Conservation (phyloP, 2,888 invertebrate genomes). For the Salpingus planirostris region DNA sequence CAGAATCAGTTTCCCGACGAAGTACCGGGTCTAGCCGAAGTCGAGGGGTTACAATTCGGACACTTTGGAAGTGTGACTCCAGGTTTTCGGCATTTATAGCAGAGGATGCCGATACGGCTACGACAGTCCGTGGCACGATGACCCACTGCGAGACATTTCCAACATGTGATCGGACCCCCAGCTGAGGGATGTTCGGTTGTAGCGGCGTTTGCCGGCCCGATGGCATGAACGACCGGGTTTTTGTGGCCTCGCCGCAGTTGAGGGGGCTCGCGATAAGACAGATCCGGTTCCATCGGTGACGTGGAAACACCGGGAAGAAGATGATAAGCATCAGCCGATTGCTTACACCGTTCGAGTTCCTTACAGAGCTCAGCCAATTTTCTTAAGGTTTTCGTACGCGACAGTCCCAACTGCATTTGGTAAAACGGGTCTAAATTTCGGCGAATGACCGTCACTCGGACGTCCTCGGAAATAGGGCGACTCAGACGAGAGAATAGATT, state of each 20-base stretch:
- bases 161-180: background rate
- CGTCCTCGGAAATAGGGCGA: background rate
- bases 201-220: background rate
- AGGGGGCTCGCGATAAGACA: background rate
- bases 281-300: background rate
- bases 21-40: no score
- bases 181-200: background rate
- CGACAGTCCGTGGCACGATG: background rate
- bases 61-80: background rate
- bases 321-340: background rate
- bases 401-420: background rate
- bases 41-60: background rate
- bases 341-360: background rate
- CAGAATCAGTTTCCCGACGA: no score
- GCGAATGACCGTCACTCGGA: background rate
- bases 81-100: background rate
- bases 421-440: background rate
- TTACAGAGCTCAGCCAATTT: background rate
- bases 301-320: background rate
- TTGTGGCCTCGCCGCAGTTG: background rate
- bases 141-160: background rate
- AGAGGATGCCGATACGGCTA: background rate
- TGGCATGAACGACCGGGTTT: background rate
- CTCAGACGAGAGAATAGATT: slow-evolving; percentile 2
- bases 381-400: background rate